Percentiles rank a stretch among this genome's conserved stretches.
Evolutionary conservation across 2,797 vertebrate species (phyloP).

Genomic region (Gallinago stenura): DNA sequence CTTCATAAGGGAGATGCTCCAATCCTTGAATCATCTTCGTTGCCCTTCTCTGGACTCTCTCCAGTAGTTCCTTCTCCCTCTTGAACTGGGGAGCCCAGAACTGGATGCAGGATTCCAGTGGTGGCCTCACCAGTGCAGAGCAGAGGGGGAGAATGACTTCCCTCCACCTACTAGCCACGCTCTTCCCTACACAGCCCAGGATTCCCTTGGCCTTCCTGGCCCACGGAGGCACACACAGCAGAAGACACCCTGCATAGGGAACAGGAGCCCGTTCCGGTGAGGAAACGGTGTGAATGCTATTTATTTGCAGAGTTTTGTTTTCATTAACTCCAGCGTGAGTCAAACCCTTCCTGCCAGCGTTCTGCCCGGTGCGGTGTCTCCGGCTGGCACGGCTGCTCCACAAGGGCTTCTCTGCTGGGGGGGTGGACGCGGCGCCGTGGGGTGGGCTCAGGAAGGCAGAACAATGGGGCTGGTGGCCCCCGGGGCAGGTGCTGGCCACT

Average conservation of each 20-base stretch:
- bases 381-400: not conserved
- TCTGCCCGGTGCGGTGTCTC: not conserved
- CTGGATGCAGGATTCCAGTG: too few species aligned
- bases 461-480: not conserved
- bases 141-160: too few species aligned
- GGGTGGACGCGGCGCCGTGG: not conserved
- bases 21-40: too few species aligned
- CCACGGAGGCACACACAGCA: not conserved
- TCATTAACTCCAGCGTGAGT: not conserved
- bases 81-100: too few species aligned
- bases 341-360: constrained; percentile 55
- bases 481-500: constrained; percentile 18
- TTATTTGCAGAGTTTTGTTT: constrained; percentile 37
- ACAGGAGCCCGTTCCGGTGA: not conserved
- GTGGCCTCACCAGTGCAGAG: too few species aligned
- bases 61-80: too few species aligned
- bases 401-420: not conserved
- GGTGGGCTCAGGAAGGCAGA: constrained; percentile 23
- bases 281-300: not conserved
- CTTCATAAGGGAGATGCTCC: too few species aligned
- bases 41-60: too few species aligned
- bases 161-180: too few species aligned
- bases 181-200: too few species aligned
- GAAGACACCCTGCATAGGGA: not conserved
- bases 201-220: too few species aligned